phyloP scores from a whole-genome alignment of 2,113 vertebrate genomes.

The Empidonax alnorum region DNA sequence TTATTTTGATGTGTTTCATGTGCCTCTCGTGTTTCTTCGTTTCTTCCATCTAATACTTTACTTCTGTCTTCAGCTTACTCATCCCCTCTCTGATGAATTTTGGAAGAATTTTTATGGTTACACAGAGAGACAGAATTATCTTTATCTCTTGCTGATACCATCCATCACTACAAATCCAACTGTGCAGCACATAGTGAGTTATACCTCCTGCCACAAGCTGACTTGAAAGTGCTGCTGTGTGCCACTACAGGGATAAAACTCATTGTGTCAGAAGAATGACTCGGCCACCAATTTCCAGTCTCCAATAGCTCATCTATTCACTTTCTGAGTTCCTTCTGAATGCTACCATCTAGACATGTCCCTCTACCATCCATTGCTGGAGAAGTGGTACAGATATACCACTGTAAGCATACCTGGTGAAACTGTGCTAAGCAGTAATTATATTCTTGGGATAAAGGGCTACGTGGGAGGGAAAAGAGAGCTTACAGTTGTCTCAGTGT shows the following conservation, averaged over 20 bases:
- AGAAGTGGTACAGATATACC: neutral
- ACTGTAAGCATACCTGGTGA: neutral
- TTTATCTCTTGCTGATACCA: neutral
- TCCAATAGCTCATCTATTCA: neutral
- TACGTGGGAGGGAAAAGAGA: neutral
- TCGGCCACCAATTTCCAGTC: neutral
- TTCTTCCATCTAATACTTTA: neutral
- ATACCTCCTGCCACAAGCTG: neutral
- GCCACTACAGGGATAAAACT: neutral
- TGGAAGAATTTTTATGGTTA: neutral
- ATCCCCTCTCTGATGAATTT: neutral
- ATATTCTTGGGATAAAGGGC: neutral
- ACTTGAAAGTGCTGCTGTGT: too few species aligned
- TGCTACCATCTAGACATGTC: neutral
- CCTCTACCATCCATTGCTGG: neutral
- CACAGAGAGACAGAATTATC: neutral
- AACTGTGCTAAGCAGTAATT: neutral
- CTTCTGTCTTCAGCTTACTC: neutral
- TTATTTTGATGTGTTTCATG: neutral
- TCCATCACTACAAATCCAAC: neutral
- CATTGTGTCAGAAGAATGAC: neutral
- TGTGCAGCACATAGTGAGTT: rapidly evolving
- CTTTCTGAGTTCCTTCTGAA: neutral
- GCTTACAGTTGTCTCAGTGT: neutral
- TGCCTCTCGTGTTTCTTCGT: neutral